These are phyloP conservation scores for Crocuta crocuta DNA, from an alignment of 2,113 vertebrate genomes.

Conservation along the genomic window DNA sequence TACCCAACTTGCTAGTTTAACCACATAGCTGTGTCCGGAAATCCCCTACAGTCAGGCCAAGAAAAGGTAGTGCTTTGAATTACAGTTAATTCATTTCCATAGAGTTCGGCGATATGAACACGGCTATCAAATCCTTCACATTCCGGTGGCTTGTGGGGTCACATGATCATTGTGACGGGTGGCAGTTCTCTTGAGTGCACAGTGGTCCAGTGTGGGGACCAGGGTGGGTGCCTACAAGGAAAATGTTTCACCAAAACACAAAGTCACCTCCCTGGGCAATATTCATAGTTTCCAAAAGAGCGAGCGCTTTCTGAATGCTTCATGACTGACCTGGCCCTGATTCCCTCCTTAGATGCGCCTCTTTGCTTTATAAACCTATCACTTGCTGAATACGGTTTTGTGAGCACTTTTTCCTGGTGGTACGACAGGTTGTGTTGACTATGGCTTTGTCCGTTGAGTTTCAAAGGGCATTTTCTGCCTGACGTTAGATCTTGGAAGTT, in stretches of 20 bases:
- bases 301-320: background rate
- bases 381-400: background rate
- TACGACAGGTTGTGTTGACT: background rate
- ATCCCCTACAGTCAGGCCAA: background rate
- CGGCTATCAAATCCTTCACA: background rate
- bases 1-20: background rate
- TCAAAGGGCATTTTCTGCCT: slow-evolving; percentile 49
- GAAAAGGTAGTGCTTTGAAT: background rate
- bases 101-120: background rate
- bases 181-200: background rate
- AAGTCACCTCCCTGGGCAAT: background rate
- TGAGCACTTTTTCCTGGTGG: background rate
- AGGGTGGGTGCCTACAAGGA: background rate
- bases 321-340: background rate
- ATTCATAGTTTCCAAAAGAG: background rate
- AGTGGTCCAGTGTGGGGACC: background rate
- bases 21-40: background rate
- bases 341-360: background rate
- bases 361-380: background rate
- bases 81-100: background rate
- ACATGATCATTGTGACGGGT: background rate
- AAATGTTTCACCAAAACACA: background rate
- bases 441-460: background rate
- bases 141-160: background rate
- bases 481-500: slow-evolving; percentile 13